These are phyloP conservation scores for Sabatieria punctata DNA, from an alignment of 2,888 invertebrate genomes.

Conservation along the genomic window DNA sequence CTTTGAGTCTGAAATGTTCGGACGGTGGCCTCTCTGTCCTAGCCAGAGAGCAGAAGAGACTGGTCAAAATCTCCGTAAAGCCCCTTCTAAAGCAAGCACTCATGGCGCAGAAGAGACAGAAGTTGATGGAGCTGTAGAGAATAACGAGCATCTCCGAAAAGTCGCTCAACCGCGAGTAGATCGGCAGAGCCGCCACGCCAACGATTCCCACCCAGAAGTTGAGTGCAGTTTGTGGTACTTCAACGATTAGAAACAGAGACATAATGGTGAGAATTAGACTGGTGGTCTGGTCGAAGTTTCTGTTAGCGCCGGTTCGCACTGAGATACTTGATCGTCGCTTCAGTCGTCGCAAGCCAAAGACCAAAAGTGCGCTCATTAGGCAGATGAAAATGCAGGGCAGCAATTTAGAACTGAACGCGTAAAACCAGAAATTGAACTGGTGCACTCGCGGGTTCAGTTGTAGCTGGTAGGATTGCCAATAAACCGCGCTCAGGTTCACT, in stretches of 20 bases:
- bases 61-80: too few species aligned
- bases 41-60: too few species aligned
- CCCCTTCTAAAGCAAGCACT: too few species aligned
- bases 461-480: too few species aligned
- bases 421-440: slow-evolving; percentile 2
- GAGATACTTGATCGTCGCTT: not conserved
- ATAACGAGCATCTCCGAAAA: too few species aligned
- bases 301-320: not conserved
- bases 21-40: too few species aligned
- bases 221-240: slow-evolving; percentile 22
- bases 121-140: too few species aligned
- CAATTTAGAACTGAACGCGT: not conserved
- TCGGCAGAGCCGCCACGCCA: too few species aligned
- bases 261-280: slow-evolving; percentile 17
- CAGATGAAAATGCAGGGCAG: not conserved
- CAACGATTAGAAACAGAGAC: slow-evolving; percentile 24
- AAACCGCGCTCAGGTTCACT: too few species aligned
- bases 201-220: not conserved
- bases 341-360: not conserved
- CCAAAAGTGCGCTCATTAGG: not conserved
- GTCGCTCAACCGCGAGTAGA: too few species aligned
- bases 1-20: too few species aligned
- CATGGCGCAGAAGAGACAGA: too few species aligned
- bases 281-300: not conserved
- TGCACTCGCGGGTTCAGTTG: not conserved